Base-by-base conservation (phyloP, 2,888 invertebrate genomes). In the Adelognathus sp. region DNA sequence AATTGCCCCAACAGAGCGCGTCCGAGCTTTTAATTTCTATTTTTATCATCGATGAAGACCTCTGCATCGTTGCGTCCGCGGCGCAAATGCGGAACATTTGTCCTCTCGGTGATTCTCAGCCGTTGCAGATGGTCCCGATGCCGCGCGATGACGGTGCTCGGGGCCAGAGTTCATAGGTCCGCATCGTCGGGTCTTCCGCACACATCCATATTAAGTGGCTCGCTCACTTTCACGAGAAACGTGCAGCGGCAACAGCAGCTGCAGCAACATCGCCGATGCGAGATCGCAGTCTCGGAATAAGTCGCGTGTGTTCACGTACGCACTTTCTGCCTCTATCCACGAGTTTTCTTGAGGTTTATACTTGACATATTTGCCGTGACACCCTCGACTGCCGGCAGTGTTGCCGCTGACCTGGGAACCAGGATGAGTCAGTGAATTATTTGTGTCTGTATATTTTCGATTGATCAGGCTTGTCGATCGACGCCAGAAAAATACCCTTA, bases 131-230 rank as follows among this genome's bases (percentile, higher is more conserved):
- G 86, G 82, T 88, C 82, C 82, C 85, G 83, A 87, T 83, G 81
- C 76, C 46, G 50, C 60, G 24, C 31, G 60, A 14, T 14, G 24
- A 39, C 61, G 61, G 9, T 58, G n/a, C n/a, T n/a, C n/a, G 64
- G 81, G 89, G 86, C 86, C 87, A 87, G 71, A 79, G 88, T 86
- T 86, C 88, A 87, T 81, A 87, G 88, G 89, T 88, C 86, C 76
- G 71, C 41, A 63, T 70, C 74, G 81, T 33, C 77, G 80, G 81
- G 82, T 88, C 86, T 87, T 87, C 84, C 85, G 80, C 84, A 81
- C 85, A 86, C 88, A 85, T 89, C 81, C 85, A 84, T 84, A 87
- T 87, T 84, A 86, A 87, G 85, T 87, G 87, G 84, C 86, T 89
- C 86, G 85, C 86, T 88, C 84, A 85, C 84, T 85, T 86, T 87